Evolutionary conservation across 1,140 invertebrate genomes (phyloP), one percentile per base, ranked within the genome.

Genomic region (Aphelenchoides fujianensis): DNA sequence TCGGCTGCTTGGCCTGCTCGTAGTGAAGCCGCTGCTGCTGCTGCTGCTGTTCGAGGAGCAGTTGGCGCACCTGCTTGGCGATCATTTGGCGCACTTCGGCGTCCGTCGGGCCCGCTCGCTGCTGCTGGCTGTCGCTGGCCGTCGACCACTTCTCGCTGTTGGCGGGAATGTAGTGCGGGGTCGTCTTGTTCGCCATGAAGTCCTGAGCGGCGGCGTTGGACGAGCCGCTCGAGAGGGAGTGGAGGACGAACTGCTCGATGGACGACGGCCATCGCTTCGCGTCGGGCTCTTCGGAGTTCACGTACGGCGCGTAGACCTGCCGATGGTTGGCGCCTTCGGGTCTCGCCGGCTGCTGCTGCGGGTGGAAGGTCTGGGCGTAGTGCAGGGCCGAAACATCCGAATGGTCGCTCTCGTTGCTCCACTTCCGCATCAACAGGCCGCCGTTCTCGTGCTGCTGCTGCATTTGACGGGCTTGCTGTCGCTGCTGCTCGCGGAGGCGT

Each of bases 141-240:
- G 55, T 59, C 19, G 55, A 59, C 55, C 55, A 59, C 23, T 59
- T 59, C 34, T 5, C 55, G 19, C 19, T 59, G 5, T 5, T 59
- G 7, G 55, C 5, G 12, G 55, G 19, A 59, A 59, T 59, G 23
- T 7, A 59, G 7, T 59, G 55, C 5, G 55, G 55, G 28, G 55
- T 48, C 12, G 41, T 16, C 41, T 48, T 48, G 41, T 48, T 48
- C 41, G 41, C 12, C 41, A 23, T 12, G 41, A 16, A 12, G 41
- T 12, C 12, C 23, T 48, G 41, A n/a, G n/a, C n/a, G n/a, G n/a
- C n/a, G n/a, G n/a, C n/a, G 23, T 12, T 48, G 12, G 41, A 23
- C 12, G 12, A 23, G 23, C 12, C 12, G 23, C 41, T 48, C 23
- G 12, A 23, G 23, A 48, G 23, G 12, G 12, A 12, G 41, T 12